Conservation (phyloP, 2,113 vertebrate genomes). For the Chloropsis cyanopogon region DNA sequence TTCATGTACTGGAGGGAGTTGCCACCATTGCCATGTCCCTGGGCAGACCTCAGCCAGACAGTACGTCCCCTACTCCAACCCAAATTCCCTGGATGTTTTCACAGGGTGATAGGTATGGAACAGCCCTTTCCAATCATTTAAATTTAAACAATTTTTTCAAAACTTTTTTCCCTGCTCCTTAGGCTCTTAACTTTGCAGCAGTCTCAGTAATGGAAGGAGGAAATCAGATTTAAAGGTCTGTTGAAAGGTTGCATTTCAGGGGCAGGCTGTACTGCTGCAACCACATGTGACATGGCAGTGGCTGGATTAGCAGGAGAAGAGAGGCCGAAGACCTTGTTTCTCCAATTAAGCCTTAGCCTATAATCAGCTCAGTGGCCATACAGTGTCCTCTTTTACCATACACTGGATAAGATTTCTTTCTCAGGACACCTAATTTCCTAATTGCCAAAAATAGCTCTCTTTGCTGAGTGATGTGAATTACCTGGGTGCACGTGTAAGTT, state of each 20-base stretch:
- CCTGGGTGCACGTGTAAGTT: background rate
- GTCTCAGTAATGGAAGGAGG: background rate
- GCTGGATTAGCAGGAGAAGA: background rate
- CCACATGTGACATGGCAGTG: background rate
- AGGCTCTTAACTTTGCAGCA: background rate
- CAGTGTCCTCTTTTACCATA: background rate
- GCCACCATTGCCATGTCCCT: background rate
- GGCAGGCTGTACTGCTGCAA: background rate
- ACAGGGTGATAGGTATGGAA: background rate
- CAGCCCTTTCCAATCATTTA: background rate
- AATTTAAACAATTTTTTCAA: background rate
- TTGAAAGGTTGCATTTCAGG: background rate
- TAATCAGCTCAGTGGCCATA: background rate
- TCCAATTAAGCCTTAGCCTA: background rate
- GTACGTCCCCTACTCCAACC: background rate
- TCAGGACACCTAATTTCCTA: background rate
- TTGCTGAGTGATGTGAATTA: background rate
- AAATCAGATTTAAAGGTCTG: background rate
- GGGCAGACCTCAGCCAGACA: background rate
- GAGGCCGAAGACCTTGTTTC: background rate
- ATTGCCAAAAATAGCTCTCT: background rate
- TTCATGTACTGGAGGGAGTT: background rate
- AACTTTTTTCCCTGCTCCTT: background rate
- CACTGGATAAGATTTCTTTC: background rate
- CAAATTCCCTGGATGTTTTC: background rate